Conservation (phyloP, 2,888 invertebrate species). For the Drosophila niveifrons region DNA sequence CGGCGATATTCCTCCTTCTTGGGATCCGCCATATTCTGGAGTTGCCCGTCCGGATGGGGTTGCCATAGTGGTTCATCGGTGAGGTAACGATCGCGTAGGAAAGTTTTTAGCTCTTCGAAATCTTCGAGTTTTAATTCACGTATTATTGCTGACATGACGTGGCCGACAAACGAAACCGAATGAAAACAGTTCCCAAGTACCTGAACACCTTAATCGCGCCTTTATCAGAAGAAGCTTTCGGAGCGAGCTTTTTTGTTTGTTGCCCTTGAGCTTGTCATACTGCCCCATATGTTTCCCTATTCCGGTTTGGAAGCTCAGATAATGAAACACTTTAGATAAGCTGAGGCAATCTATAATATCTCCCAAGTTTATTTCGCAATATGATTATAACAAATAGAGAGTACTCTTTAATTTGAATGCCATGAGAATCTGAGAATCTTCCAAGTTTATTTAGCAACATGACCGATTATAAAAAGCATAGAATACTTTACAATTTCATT, state of each 20-base stretch:
- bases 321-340: background rate
- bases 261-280: background rate
- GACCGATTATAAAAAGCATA: background rate
- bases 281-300: background rate
- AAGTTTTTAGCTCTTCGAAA: conserved; percentile 36
- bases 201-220: background rate
- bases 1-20: conserved; percentile 35
- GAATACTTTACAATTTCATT: conserved; percentile 35
- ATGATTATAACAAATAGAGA: background rate
- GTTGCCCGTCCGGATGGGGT: conserved; percentile 33
- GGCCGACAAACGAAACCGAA: background rate
- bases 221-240: background rate
- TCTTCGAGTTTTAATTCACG: conserved; percentile 49
- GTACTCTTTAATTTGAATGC: conserved; percentile 41
- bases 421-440: conserved; percentile 48
- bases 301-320: background rate
- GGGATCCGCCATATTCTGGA: conserved; percentile 8
- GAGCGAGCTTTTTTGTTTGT: background rate
- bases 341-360: background rate
- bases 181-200: background rate
- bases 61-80: conserved; percentile 53
- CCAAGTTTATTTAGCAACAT: background rate
- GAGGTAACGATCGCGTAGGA: conserved; percentile 48
- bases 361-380: background rate
- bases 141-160: conserved; percentile 48